Evolutionary conservation across 2,113 vertebrate species (phyloP), one percentile per base, ranked within the genome.

Genomic region (Rafetus swinhoei): DNA sequence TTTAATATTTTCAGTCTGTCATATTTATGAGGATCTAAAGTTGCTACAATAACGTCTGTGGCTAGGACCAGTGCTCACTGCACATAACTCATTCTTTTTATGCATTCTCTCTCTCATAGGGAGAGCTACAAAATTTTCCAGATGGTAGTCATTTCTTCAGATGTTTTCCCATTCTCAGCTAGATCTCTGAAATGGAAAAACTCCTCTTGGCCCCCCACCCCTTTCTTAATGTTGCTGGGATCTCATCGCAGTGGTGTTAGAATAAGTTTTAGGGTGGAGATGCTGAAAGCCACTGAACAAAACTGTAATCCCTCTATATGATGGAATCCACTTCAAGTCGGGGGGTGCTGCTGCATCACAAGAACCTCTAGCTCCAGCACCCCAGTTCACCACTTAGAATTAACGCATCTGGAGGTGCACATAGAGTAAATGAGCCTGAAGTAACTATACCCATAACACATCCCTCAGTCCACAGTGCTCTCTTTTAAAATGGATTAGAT

Each of bases 1-100:
- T 90, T 89, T 93, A 90, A 24, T 86, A 74, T 82, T 90, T 86
- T 86, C 90, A 89, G 72, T 77, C 72, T 82, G 79, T 21, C 2
- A 2, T 69, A 69, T 9, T 82, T 39, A 6, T 62, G 72, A 32
- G 10, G 45, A 89, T 89, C 88, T 54, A 84, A 52, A 14, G 2
- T 1, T 4, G 9, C 55, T 74, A 60, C 65, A 56, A 39, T 92
- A 72, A 90, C 21, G 2, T 0, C n/a, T 18, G 53, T 86, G 59
- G 22, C 53, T 88, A 3, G 35, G 35, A 10, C 81, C 72, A 45
- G 18, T 60, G 81, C 93, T n/a, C 53, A 14, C 10, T n/a, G 80
- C 39, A 81, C 45, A 11, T 39, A 55, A 76, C 81, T 84, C 53
- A 1, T 88, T 35, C 19, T 35, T 81, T n/a, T 81, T 54, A 21